phyloP scores from a whole-genome alignment of 2,888 invertebrate species.

The Sminthurides aquaticus region DNA sequence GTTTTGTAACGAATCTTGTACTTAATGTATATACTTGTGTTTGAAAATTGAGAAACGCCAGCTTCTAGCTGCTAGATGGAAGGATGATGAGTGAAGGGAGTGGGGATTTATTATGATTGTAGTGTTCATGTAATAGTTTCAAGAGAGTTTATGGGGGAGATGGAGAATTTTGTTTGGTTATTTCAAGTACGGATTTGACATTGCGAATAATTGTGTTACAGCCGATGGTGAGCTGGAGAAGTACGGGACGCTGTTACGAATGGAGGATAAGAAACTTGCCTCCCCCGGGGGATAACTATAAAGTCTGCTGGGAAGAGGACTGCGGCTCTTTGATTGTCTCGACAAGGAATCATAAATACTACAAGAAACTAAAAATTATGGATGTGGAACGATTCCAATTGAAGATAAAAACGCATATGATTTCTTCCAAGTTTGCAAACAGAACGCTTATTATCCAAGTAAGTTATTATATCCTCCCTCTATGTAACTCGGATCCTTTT shows the following conservation, averaged over 20 bases:
- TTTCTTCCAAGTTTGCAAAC: constrained; percentile 7
- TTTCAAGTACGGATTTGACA: too few relatives aligned
- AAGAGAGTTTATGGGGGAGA: too few relatives aligned
- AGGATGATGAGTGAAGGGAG: not conserved
- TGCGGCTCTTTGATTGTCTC: constrained; percentile 3
- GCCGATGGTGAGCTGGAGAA: constrained; percentile 14
- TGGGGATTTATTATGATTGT: too few relatives aligned
- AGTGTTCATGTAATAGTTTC: too few relatives aligned
- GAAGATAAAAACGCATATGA: not conserved
- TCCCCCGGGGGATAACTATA: constrained; percentile 13
- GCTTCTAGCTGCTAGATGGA: not conserved
- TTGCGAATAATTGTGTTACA: not conserved
- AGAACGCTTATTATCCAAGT: constrained; percentile 19
- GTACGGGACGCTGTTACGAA: constrained; percentile 10
- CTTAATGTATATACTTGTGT: too few relatives aligned
- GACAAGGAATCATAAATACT: constrained; percentile 14
- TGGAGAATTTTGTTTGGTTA: too few relatives aligned
- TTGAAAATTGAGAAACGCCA: too few relatives aligned
- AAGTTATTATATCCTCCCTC: not conserved
- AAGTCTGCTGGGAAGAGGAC: constrained; percentile 3
- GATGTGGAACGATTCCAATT: constrained; percentile 16
- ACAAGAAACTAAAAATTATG: constrained; percentile 14
- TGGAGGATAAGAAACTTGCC: constrained; percentile 20
- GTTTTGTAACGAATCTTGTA: too few relatives aligned
- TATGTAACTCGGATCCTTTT: not conserved